Base-by-base conservation (phyloP, 2,888 invertebrate genomes). In the Azorinus chamasolen region DNA sequence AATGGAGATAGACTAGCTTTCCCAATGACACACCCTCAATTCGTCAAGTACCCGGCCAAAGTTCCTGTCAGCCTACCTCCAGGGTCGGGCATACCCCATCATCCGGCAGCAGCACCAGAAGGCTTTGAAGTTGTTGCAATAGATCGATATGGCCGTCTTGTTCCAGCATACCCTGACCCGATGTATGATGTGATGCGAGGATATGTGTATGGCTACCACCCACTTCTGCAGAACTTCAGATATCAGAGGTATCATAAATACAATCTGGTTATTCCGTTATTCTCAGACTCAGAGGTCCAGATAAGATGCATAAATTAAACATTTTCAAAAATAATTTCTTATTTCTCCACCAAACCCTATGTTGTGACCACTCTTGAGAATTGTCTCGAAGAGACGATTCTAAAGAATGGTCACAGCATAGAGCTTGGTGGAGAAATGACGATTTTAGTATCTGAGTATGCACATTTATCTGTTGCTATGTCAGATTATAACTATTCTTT, bases 71-170 rank as follows among this genome's bases (percentile, higher is more conserved):
- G 77, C 27, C 27, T 78, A 2, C 79, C 76, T 12, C 79, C 79
- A 20, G 79, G 79, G 12, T 48, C 79, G 0, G 64, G 66, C 39
- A 45, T 72, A n/a, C 68, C 69, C 20, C 32, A 32, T 32, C 32
- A 32, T 10, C 46, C 66, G 1, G 16, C 12, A 24, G 61, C 54
- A 39, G 48, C 55, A 24, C 66, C 61, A 24, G 76, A 76, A 39
- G 81, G 75, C 22, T 75, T 64, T 45, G 79, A 79, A 12, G 50
- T 79, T 45, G 77, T 76, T 61, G 78, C 80, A 46, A 61, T 85
- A n/a, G 85, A 87, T 69, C 74, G 82, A 10, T 81, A 70, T 72
- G 83, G 84, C 12, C 72, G 79, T 66, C 59, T 83, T 62, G 78
- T 80, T 57, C 74, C 79, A 55, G 64, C 76, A 50, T 64, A 83